Conservation (phyloP, 2,888 invertebrate genomes). For the Julus scanicus region DNA sequence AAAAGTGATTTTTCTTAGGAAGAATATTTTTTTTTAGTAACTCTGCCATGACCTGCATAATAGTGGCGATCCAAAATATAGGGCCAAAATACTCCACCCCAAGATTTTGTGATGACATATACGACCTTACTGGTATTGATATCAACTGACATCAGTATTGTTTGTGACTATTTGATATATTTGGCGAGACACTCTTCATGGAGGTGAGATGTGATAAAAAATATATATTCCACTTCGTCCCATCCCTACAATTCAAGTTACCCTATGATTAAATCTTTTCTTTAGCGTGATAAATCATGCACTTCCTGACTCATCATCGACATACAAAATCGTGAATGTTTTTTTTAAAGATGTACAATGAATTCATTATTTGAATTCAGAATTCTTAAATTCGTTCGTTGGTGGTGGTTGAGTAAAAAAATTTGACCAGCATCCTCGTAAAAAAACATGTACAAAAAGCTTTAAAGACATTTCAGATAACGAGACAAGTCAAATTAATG, state of each 20-base stretch:
- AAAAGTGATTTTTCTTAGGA: no score
- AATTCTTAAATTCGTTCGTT: background rate
- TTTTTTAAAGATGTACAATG: background rate
- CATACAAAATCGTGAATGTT: background rate
- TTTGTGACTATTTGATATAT: no score
- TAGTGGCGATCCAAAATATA: no score
- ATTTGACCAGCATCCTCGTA: background rate
- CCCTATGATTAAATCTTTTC: conserved; percentile 45
- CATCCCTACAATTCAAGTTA: background rate
- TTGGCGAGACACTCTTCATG: background rate
- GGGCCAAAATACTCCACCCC: no score
- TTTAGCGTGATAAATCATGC: conserved; percentile 20
- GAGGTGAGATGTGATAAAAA: background rate
- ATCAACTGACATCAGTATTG: no score
- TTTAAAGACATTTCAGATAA: background rate
- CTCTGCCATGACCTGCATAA: no score
- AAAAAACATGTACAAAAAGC: background rate
- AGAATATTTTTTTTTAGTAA: no score
- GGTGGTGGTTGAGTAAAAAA: background rate
- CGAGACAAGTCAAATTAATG: background rate
- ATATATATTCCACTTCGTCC: background rate
- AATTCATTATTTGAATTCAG: background rate
- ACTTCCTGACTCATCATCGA: conserved; percentile 48
- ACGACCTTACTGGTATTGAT: no score
- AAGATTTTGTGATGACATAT: no score